A percentile compares a stretch with the other conserved stretches of the same genome.
Conservation (phyloP, 2,797 vertebrate genomes). For the Paguma larvata region DNA sequence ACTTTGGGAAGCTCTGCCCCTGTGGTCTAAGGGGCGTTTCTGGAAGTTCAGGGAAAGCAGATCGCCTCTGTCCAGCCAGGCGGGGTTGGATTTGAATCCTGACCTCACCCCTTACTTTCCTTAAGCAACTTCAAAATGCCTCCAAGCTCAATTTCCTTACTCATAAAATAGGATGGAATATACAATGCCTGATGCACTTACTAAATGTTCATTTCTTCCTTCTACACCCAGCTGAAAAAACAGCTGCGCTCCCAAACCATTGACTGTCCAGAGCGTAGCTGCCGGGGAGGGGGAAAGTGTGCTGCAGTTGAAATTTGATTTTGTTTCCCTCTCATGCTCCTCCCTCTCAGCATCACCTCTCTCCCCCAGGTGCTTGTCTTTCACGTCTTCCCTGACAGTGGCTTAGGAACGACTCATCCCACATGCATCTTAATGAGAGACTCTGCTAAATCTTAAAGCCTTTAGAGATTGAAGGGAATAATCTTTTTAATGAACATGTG, state of each 20-base stretch:
- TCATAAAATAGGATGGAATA: background rate
- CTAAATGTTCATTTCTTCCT: background rate
- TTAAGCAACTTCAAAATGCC: background rate
- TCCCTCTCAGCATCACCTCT: background rate
- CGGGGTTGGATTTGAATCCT: background rate
- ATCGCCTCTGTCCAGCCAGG: background rate
- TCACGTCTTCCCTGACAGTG: constrained; percentile 47
- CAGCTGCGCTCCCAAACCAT: background rate
- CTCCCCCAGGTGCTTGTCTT: constrained; percentile 37
- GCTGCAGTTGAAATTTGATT: background rate
- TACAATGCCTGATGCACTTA: background rate
- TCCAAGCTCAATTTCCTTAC: background rate
- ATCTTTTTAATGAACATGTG: constrained; percentile 69
- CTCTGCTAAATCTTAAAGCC: constrained; percentile 58
- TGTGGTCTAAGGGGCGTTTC: background rate
- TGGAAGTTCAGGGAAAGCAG: background rate
- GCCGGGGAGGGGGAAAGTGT: background rate
- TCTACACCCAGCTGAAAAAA: background rate
- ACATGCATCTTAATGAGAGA: constrained; percentile 70
- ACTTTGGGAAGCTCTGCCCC: background rate
- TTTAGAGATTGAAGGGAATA: constrained; percentile 67
- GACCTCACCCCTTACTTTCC: background rate
- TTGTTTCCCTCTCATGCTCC: background rate
- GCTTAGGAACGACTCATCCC: constrained; percentile 57
- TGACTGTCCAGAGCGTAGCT: background rate